A percentile compares a stretch with the other conserved stretches of the same genome.
Conservation (phyloP, 2,113 vertebrate genomes). For the Lophochroa leadbeateri region DNA sequence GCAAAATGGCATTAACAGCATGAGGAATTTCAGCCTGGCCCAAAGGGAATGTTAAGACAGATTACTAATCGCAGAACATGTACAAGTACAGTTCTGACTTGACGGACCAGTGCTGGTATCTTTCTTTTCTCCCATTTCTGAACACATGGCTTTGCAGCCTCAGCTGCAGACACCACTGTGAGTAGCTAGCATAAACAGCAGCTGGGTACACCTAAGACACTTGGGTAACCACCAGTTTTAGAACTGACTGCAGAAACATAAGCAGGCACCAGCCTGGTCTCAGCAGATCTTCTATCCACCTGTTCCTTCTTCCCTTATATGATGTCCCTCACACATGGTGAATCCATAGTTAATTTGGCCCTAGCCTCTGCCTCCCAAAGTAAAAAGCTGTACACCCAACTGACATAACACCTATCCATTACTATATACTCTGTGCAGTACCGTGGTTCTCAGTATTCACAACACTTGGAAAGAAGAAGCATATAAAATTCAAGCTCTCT, state of each 20-base stretch:
- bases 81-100: not conserved
- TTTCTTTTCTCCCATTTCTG: not conserved
- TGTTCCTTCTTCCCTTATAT: not conserved
- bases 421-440: not conserved
- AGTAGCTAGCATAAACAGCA: not conserved
- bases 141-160: not conserved
- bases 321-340: not conserved
- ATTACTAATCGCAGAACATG: not conserved
- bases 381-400: not conserved
- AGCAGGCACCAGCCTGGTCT: not conserved
- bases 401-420: not conserved
- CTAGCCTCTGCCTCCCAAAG: not conserved
- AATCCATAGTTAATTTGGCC: not conserved
- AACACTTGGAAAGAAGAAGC: not conserved
- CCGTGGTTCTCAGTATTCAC: not conserved
- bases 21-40: not conserved
- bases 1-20: not conserved
- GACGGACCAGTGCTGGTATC: not conserved
- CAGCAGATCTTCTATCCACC: not conserved
- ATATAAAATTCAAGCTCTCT: not conserved
- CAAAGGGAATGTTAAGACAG: not conserved
- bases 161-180: not conserved
- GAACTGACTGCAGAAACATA: not conserved
- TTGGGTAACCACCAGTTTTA: not conserved
- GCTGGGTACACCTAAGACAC: not conserved